These are phyloP conservation scores for Ormia ochracea DNA, from an alignment of 2,888 invertebrate species.

Conservation along the genomic window DNA sequence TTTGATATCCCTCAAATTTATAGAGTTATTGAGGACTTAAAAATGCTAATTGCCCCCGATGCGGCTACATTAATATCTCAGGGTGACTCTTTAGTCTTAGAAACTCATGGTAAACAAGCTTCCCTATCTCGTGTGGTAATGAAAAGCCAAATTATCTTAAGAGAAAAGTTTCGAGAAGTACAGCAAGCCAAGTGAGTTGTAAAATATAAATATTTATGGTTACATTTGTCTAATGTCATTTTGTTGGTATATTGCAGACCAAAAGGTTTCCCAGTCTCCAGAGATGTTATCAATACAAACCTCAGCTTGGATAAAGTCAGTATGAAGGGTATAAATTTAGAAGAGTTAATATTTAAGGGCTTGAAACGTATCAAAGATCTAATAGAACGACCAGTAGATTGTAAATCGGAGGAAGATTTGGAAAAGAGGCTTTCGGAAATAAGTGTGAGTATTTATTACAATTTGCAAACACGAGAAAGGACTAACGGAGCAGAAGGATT, in stretches of 20 bases:
- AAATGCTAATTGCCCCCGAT: constrained; percentile 81
- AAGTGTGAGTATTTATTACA: constrained; percentile 71
- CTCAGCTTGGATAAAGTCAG: constrained; percentile 66
- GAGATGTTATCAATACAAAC: constrained; percentile 56
- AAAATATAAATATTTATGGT: background rate
- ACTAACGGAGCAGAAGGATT: too few relatives aligned
- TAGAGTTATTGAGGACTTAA: constrained; percentile 74
- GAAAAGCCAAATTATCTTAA: constrained; percentile 74
- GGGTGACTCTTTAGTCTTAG: constrained; percentile 86
- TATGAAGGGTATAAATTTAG: constrained; percentile 70
- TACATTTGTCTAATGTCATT: background rate
- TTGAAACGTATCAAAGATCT: constrained; percentile 75
- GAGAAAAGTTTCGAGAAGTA: constrained; percentile 76
- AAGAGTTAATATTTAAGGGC: constrained; percentile 75
- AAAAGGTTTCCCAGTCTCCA: constrained; percentile 51
- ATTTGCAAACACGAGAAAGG: too few relatives aligned
- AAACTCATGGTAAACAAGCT: constrained; percentile 79
- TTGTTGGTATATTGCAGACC: constrained; percentile 63
- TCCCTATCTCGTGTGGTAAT: constrained; percentile 75
- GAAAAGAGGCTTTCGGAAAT: constrained; percentile 74
- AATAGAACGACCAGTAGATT: constrained; percentile 74
- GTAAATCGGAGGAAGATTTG: constrained; percentile 71
- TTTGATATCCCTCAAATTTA: too few relatives aligned
- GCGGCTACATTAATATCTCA: constrained; percentile 87
- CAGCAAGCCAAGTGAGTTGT: constrained; percentile 73